Conservation (phyloP, 2,797 vertebrate genomes). For the Enteromius anoplus region DNA sequence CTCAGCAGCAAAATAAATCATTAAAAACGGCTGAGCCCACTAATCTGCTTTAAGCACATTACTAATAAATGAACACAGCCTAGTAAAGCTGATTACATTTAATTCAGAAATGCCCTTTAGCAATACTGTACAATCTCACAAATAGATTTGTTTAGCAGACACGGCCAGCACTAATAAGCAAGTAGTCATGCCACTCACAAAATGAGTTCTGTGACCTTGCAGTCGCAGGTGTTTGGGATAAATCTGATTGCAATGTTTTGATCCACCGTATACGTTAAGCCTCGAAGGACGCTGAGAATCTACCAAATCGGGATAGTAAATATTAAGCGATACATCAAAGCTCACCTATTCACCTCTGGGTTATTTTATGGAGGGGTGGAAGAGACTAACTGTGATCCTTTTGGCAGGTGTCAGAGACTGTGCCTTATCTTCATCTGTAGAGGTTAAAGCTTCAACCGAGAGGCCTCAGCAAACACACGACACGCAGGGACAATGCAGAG, state of each 20-base stretch:
- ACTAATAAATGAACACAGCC: constrained; percentile 63
- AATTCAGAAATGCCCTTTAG: constrained; percentile 62
- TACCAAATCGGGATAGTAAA: constrained; percentile 35
- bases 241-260: constrained; percentile 22
- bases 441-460: constrained; percentile 2
- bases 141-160: constrained; percentile 54
- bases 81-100: constrained; percentile 62
- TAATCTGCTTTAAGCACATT: constrained; percentile 68
- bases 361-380: constrained; percentile 23
- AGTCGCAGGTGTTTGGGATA: constrained; percentile 38
- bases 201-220: constrained; percentile 51
- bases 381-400: neutral
- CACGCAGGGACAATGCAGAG: constrained; percentile 1
- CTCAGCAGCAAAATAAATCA: constrained; percentile 57
- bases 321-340: constrained; percentile 45
- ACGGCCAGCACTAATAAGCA: constrained; percentile 29
- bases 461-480: constrained; percentile 21
- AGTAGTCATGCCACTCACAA: constrained; percentile 36
- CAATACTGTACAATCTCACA: constrained; percentile 54
- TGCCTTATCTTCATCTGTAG: constrained; percentile 54
- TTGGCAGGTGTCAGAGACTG: constrained; percentile 39
- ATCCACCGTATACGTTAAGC: constrained; percentile 4
- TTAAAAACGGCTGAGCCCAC: constrained; percentile 53
- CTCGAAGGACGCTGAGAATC: neutral
- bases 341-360: constrained; percentile 4